Base-by-base conservation (phyloP, 1,140 invertebrate species). In the Atta texana region DNA sequence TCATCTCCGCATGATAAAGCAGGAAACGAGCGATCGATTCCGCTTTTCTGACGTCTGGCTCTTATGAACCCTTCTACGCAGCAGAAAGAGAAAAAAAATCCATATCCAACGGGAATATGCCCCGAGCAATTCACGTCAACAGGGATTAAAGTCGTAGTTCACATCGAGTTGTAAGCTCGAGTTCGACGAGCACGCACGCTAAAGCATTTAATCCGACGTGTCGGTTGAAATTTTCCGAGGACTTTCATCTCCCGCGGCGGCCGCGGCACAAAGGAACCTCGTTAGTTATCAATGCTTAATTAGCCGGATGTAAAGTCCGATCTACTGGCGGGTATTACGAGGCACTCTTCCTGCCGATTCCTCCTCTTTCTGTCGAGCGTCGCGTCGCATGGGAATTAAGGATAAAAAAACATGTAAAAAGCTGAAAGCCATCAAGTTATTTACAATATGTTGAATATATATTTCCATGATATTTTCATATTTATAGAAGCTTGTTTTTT, bases 231-330 rank as follows among this genome's bases (percentile, higher is more conserved):
- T 89, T 89, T 90, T 51, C 89, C 66, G 59, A 72, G 85, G 71
- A 87, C 85, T 90, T 75, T 85, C 80, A 78, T 90, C 85, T 74
- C 28, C 31, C 75, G 74, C 69, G 34, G 49, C n/a, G 66, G 66
- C 34, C 16, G 39, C 74, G 57, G 59, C 80, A 90, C 91, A 91
- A 92, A 91, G 90, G 87, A 85, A 89, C 55, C 88, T 89, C 89
- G 90, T 93, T 93, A 92, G 91, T 92, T 91, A 93, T 92, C 92
- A 91, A 92, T 85, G 88, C 88, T 87, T 90, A 92, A 93, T 93
- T 92, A 92, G 88, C 80, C 86, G 86, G 57, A 63, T 80, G 68
- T 76, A 74, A 77, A 87, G 86, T 74, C 82, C 85, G 88, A 87
- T 88, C 68, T 74, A 34, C 31, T 12, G 39, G 28, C 16, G 76